A percentile compares a stretch with the other conserved stretches of the same genome.
Evolutionary conservation across 2,113 vertebrate genomes (phyloP).

Genomic region (Lasiurus borealis): DNA sequence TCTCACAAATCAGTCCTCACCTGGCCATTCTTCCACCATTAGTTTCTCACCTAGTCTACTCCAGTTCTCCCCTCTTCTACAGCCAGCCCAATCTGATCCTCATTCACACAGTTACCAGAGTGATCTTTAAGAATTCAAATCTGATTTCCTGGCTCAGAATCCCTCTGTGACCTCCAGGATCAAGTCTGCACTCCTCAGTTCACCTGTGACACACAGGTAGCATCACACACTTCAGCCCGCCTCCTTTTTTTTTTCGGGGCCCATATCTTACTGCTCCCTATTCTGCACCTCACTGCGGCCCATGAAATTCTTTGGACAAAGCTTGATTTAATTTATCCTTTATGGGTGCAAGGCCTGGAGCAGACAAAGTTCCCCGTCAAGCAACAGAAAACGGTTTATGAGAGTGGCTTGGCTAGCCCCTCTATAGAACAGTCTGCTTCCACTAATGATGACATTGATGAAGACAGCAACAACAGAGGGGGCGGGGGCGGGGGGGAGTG

Average conservation of each 20-base stretch:
- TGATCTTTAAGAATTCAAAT: not conserved
- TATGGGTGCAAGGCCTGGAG: not conserved
- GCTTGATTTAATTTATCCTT: not conserved
- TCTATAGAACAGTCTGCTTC: not conserved
- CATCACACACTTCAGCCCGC: not conserved
- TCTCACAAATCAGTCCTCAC: not conserved
- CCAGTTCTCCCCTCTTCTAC: too few species aligned
- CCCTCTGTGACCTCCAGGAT: not conserved
- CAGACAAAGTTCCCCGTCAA: not conserved
- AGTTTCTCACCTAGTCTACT: not conserved
- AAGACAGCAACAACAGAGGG: not conserved
- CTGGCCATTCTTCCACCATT: not conserved
- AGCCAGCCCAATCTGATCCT: not conserved
- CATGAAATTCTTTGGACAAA: not conserved
- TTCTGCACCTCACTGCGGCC: not conserved
- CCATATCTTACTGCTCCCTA: not conserved
- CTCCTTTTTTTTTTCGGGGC: not conserved
- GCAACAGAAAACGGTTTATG: not conserved
- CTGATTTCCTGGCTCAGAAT: not conserved
- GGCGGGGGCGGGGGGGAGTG: too few species aligned
- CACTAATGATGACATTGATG: not conserved
- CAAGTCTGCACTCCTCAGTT: not conserved
- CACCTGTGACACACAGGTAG: too few species aligned
- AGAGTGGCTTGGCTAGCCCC: not conserved
- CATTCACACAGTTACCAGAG: not conserved